Conservation (phyloP, 2,797 vertebrate species). For the Chelon auratus region DNA sequence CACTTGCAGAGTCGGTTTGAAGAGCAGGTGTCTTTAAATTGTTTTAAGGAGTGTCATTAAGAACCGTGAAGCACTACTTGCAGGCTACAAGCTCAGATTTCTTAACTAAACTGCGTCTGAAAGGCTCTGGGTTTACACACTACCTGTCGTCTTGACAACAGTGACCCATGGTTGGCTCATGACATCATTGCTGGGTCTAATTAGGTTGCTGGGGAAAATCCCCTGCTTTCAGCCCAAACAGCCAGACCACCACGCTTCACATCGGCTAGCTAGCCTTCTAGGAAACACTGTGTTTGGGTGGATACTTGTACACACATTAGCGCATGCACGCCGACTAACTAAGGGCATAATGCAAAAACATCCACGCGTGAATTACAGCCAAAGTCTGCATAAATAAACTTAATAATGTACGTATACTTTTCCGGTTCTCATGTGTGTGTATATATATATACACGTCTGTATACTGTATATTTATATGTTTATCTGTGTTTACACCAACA, state of each 20-base stretch:
- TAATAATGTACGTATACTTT: slow-evolving; percentile 14
- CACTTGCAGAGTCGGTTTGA: slow-evolving; percentile 5
- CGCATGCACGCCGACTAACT: slow-evolving; percentile 5
- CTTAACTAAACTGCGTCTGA: slow-evolving; percentile 27
- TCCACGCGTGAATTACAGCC: background rate
- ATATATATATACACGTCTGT: background rate
- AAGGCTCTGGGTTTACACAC: slow-evolving; percentile 54
- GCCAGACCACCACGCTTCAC: slow-evolving; percentile 57
- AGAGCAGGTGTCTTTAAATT: slow-evolving; percentile 10
- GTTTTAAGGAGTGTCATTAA: too few species aligned
- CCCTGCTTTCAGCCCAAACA: slow-evolving; percentile 68
- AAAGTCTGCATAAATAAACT: slow-evolving; percentile 9
- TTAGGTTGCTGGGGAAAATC: slow-evolving; percentile 74
- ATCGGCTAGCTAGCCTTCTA: slow-evolving; percentile 61
- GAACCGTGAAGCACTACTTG: slow-evolving; percentile 12
- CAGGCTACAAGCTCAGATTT: slow-evolving; percentile 1
- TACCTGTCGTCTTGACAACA: slow-evolving; percentile 78
- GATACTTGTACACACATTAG: slow-evolving; percentile 55
- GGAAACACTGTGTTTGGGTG: slow-evolving; percentile 65
- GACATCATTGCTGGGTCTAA: slow-evolving; percentile 79
- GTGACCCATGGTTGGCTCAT: slow-evolving; percentile 70
- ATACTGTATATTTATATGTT: slow-evolving; percentile 17
- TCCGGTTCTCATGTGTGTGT: slow-evolving; percentile 12
- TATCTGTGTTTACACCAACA: slow-evolving; percentile 20
- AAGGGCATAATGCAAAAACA: slow-evolving; percentile 20